These are phyloP conservation scores for Takifugu flavidus DNA, from an alignment of 2,113 vertebrate species.

Conservation along the genomic window DNA sequence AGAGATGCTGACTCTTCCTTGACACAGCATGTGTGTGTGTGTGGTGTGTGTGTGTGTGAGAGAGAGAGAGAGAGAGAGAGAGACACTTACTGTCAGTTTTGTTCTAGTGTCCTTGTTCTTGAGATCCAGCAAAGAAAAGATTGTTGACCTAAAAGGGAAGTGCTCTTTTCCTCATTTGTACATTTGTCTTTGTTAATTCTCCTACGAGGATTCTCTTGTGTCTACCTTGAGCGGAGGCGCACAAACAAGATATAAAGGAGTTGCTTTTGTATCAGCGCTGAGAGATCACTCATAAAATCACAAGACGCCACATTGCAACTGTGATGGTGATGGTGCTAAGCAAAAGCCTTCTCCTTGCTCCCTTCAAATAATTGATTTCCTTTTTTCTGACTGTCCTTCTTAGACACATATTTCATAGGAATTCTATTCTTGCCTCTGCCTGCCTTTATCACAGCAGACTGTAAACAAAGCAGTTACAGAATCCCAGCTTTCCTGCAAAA, in stretches of 20 bases:
- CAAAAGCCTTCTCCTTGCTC: background rate
- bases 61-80: background rate
- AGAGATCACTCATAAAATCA: slow-evolving; percentile 32
- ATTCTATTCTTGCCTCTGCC: slow-evolving; percentile 19
- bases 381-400: slow-evolving; percentile 31
- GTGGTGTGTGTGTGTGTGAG: background rate
- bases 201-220: slow-evolving; percentile 1
- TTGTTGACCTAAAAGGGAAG: background rate
- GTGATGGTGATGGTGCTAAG: slow-evolving; percentile 48
- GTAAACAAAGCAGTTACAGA: slow-evolving; percentile 29
- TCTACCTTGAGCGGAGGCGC: background rate
- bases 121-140: background rate
- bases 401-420: slow-evolving; percentile 43
- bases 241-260: too few relatives aligned
- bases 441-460: slow-evolving; percentile 29
- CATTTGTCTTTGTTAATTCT: slow-evolving; percentile 12
- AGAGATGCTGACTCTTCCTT: slow-evolving; percentile 41
- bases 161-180: background rate
- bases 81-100: background rate
- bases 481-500: background rate
- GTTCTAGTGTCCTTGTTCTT: background rate
- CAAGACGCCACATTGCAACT: slow-evolving; percentile 18
- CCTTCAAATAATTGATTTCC: slow-evolving; percentile 53
- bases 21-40: background rate
- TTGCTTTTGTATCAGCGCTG: too few relatives aligned